A percentile compares a stretch with the other conserved stretches of the same genome.
Evolutionary conservation across 2,888 invertebrate genomes (phyloP).

Genomic region (Myathropa florea): DNA sequence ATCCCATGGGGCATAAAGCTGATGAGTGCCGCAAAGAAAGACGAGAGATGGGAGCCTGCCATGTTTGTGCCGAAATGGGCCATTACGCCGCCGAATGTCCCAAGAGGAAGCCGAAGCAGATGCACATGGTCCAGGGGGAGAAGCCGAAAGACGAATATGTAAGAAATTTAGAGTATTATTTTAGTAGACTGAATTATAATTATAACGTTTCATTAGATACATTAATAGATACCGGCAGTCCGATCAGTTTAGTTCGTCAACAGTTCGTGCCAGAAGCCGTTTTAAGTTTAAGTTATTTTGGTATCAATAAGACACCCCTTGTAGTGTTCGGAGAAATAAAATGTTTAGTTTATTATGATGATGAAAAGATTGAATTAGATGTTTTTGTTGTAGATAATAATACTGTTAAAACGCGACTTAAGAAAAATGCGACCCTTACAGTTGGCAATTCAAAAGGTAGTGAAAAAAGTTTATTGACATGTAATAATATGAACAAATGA

Average conservation of each 20-base stretch:
- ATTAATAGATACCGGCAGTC: no score
- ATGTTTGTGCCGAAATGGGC: constrained; percentile 12
- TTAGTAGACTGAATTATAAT: no score
- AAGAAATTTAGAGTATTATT: no score
- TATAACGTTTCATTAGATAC: constrained; percentile 18
- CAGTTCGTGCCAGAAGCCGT: no score
- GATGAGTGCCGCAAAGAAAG: background rate
- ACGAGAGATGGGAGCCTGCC: background rate
- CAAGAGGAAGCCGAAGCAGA: background rate
- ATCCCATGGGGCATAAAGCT: constrained; percentile 6
- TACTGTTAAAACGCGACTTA: background rate
- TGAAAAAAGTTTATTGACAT: no score
- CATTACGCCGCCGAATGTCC: no score
- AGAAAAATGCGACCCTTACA: no score
- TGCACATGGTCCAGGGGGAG: no score
- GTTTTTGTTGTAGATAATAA: background rate
- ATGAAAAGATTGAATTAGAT: background rate
- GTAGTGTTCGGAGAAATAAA: background rate
- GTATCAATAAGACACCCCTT: background rate
- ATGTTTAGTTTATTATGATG: background rate
- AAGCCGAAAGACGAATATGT: background rate
- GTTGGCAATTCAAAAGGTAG: no score
- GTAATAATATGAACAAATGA: no score
- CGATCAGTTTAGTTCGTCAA: background rate
- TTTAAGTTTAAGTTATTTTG: background rate